Evolutionary conservation across 1,140 invertebrate genomes (phyloP), one percentile per base, ranked within the genome.

Genomic region (Cyclargus thomasi): DNA sequence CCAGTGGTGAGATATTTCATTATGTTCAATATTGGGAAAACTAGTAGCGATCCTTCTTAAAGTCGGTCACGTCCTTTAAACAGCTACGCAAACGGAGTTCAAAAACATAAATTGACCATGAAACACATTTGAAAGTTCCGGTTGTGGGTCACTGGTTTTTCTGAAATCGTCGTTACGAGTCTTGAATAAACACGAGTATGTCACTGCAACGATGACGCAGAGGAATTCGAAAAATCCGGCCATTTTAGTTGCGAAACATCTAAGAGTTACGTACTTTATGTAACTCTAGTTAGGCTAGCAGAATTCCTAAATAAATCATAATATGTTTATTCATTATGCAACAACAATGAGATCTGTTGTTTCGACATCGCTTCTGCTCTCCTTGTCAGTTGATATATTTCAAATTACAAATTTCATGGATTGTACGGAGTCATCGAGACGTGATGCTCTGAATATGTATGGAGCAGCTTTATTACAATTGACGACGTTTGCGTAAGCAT

Each of bases 71-170:
- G 39, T 47, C 39, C 39, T 47, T 47, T 47, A 11, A 11, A 29
- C 29, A 29, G 29, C 29, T 29, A 29, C 8, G 29, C 29, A 29
- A 29, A 29, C 29, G 39, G 10, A 47, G 39, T 47, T 47, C 39
- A 47, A 47, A 47, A 47, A 47, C 8, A 17, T 59, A 59, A 18
- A 59, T 11, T 59, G 55, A 7, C 4, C 17, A 59, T 20, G 55
- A 11, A 20, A 59, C 55, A 59, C 20, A n/a, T n/a, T 20, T 20
- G 11, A n/a, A 18, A 59, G 55, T 20, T 59, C 55, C 55, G 55
- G 17, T 21, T 59, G 55, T 59, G 55, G 55, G 53, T 55, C 53
- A 55, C 53, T 55, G 18, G 55, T 18, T 59, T 59, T 59, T 59
- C 20, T 59, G 10, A 20, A 59, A 47, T 16, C 39, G 10, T 47